phyloP scores from a whole-genome alignment of 2,113 vertebrate genomes.

The Romanogobio albipinnatus region DNA sequence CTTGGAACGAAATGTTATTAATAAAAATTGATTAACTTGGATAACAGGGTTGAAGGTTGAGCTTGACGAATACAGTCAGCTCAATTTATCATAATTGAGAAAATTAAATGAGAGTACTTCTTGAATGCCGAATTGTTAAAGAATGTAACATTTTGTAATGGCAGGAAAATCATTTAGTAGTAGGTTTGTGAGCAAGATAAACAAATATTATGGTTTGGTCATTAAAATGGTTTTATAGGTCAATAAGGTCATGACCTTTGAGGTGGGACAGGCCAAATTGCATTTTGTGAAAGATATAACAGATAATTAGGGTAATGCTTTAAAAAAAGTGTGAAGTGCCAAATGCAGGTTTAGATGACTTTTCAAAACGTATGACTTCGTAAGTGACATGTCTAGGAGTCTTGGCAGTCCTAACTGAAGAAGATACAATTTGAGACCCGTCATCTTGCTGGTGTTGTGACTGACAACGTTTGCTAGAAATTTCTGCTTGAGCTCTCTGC shows the following conservation, averaged over 20 bases:
- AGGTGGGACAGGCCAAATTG: neutral
- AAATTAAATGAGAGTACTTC: neutral
- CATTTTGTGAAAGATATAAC: neutral
- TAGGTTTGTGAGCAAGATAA: neutral
- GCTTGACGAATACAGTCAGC: neutral
- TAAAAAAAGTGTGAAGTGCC: neutral
- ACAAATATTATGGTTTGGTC: neutral
- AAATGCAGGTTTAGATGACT: neutral
- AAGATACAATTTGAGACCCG: neutral
- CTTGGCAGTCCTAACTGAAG: neutral
- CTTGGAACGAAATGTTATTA: neutral
- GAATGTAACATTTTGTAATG: neutral
- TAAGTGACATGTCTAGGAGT: neutral
- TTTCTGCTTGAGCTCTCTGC: neutral
- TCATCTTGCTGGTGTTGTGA: slow-evolving; percentile 15
- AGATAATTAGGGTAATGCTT: neutral
- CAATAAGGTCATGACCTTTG: neutral
- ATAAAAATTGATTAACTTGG: neutral
- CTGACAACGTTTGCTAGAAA: neutral
- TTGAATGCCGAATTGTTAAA: neutral
- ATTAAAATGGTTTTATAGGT: neutral
- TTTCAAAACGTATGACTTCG: neutral
- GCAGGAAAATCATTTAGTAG: neutral
- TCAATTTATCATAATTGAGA: neutral
- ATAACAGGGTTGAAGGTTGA: neutral